Base-by-base conservation (phyloP, 23 tunicate species). In the Aplidium turbinatum region DNA sequence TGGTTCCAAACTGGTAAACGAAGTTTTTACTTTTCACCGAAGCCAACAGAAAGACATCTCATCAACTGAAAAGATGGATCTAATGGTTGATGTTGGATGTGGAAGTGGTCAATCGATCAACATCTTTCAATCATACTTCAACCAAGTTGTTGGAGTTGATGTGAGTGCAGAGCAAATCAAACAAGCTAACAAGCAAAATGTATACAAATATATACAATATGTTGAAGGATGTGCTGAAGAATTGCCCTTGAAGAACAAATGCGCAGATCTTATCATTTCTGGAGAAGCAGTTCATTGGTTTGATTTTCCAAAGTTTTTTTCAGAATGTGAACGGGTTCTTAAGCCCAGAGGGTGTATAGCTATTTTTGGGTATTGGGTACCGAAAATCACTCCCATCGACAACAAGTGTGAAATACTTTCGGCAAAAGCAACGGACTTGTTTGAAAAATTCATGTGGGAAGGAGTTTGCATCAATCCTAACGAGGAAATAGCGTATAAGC, bases 241-340 rank as follows among this genome's bases (percentile, higher is more conserved):
- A 11, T 30, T 87, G 38, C 78, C 82, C 3, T 70, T 68, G 3
- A 54, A 71, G 19, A 78, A 80, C 28, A 31, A 55, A 1, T 38
- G 87, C 20, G 87, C 74, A 0, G 95, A 87, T 55, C 20, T 87
- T 78, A n/a, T 87, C 20, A 62, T 77, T 38, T 38, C 73, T 56
- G 95, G 82, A 24, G 58, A 54, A 38, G 86, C 95, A 0, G 64
- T 74, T 23, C 95, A 87, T 64, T 87, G 95, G 95, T 63, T 75
- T 33, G 82, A 87, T 68, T 75, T 80, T 35, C 65, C 78, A 0
- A 65, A 74, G 34, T 87, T 87, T 47, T 80, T 63, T 18, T 20
- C 36, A 23, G 95, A 87, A 80, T 51, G 62, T 20, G 32, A 35
- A 64, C 58, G 95, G 1, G 95, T 87, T 36, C 45, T 87, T 55